phyloP scores from a whole-genome alignment of 2,888 invertebrate species.

The Pterobdella sp. region DNA sequence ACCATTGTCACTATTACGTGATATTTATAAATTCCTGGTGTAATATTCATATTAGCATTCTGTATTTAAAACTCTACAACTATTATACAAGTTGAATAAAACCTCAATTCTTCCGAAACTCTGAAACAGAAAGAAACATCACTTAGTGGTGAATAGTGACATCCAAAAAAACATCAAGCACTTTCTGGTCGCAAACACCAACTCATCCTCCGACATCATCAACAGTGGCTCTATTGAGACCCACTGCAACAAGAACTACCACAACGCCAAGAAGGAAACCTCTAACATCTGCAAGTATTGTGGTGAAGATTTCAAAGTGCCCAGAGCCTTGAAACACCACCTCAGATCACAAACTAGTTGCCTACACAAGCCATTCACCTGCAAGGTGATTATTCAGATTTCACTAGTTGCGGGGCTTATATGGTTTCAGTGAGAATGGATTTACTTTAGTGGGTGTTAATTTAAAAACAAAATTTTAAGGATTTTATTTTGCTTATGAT shows the following conservation, averaged over 20 bases:
- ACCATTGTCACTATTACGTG: background rate
- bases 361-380: conserved; percentile 49
- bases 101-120: background rate
- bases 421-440: background rate
- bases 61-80: background rate
- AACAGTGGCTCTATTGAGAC: background rate
- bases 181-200: too few relatives aligned
- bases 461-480: conserved; percentile 50
- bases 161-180: conserved; percentile 69
- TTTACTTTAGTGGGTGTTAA: too few relatives aligned
- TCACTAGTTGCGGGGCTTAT: background rate
- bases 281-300: conserved; percentile 50
- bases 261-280: background rate
- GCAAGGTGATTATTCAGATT: conserved; percentile 48
- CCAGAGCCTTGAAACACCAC: conserved; percentile 51
- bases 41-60: background rate
- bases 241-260: background rate
- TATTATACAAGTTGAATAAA: background rate
- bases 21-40: conserved; percentile 9
- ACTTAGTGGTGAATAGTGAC: conserved; percentile 75
- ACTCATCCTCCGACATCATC: conserved; percentile 42
- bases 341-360: conserved; percentile 49
- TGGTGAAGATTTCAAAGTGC: conserved; percentile 51
- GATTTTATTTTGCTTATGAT: too few relatives aligned
- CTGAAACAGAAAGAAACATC: conserved; percentile 67